A percentile compares a stretch with the other conserved stretches of the same genome.
Evolutionary conservation across 2,113 vertebrate species (phyloP).

Genomic region (Aldabrachelys gigantea): DNA sequence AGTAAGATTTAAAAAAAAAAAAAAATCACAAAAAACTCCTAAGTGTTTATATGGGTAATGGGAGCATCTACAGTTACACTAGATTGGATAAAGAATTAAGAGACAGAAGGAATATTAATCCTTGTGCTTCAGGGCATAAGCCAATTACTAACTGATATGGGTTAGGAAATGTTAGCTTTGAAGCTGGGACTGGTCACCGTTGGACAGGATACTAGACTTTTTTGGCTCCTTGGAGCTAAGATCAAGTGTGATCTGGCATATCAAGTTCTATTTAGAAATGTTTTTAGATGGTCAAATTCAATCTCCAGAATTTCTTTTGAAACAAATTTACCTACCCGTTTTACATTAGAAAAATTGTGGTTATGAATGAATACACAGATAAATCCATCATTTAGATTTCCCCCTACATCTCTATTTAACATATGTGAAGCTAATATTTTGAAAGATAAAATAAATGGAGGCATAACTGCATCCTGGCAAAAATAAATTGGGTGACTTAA

Average conservation of each 20-base stretch:
- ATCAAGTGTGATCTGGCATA: neutral
- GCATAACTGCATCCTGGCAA: too few relatives aligned
- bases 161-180: neutral
- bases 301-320: neutral
- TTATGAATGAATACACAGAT: conserved; percentile 22
- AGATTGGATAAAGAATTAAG: neutral
- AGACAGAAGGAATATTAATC: neutral
- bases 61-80: neutral
- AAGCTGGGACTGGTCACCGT: neutral
- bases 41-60: neutral
- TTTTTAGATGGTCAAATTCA: neutral
- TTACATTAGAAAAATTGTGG: conserved; percentile 7
- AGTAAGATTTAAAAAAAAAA: neutral
- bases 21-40: too few relatives aligned
- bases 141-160: neutral
- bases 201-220: neutral
- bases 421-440: conserved; percentile 43
- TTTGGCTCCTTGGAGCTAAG: neutral
- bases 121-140: neutral
- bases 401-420: neutral
- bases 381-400: neutral
- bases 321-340: neutral
- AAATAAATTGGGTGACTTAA: conserved; percentile 44
- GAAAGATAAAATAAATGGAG: too few relatives aligned
- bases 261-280: neutral